Percentiles rank a stretch among this genome's conserved stretches.
These are phyloP conservation scores for Paguma larvata DNA, from an alignment of 2,797 vertebrate genomes.

Conservation along the genomic window DNA sequence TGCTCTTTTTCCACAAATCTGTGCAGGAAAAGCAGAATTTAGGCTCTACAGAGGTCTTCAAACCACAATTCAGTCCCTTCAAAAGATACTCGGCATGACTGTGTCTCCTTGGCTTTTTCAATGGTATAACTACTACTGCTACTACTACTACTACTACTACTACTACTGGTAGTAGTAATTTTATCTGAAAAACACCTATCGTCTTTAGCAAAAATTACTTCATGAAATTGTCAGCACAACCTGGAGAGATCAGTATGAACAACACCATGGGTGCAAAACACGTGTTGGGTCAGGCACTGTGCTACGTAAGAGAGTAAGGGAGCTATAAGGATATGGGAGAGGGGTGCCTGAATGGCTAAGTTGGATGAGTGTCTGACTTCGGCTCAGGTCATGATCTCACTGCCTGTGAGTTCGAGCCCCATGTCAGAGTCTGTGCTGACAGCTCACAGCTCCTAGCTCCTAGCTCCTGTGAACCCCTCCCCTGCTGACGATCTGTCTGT, in stretches of 20 bases:
- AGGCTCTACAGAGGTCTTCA: slow-evolving; percentile 43
- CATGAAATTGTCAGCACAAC: background rate
- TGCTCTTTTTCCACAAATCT: slow-evolving; percentile 30
- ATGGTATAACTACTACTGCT: background rate
- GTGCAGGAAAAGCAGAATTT: slow-evolving; percentile 41
- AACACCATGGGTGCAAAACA: background rate
- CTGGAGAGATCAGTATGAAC: background rate
- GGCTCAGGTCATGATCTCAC: too few species aligned
- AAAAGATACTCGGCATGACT: background rate
- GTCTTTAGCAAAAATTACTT: background rate
- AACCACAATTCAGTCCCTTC: slow-evolving; percentile 13
- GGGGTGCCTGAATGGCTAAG: too few species aligned
- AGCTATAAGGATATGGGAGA: background rate
- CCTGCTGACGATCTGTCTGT: too few species aligned
- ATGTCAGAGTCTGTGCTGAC: too few species aligned
- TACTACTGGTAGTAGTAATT: background rate
- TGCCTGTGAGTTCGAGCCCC: too few species aligned
- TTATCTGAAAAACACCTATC: background rate
- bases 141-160: background rate
- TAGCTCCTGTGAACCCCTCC: too few species aligned
- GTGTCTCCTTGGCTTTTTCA: background rate
- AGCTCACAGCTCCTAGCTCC: too few species aligned
- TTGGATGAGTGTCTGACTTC: too few species aligned
- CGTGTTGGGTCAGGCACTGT: background rate
- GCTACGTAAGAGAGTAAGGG: background rate